A percentile compares a stretch with the other conserved stretches of the same genome.
phyloP scores from a whole-genome alignment of 2,797 vertebrate genomes.

The Leucoraja ocellata region DNA sequence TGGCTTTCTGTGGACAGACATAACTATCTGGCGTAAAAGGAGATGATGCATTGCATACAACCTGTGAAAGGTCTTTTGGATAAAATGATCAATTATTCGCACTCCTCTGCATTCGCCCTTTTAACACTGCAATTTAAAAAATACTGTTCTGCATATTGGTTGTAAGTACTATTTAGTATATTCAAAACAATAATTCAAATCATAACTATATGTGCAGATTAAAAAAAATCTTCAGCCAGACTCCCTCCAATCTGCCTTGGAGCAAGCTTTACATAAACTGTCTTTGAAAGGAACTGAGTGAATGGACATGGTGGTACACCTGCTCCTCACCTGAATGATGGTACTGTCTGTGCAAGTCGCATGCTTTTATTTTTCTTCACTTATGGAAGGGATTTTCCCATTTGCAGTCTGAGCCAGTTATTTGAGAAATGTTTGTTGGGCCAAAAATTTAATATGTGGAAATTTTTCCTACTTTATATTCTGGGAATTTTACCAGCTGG shows the following conservation, averaged over 20 bases:
- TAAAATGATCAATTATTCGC: background rate
- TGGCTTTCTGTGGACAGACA: background rate
- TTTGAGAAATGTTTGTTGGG: background rate
- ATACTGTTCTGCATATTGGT: background rate
- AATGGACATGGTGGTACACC: background rate
- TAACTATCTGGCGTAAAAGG: background rate
- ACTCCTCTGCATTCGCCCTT: background rate
- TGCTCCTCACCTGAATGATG: background rate
- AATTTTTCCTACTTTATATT: background rate
- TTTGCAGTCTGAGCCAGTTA: background rate
- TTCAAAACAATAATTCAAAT: too few species aligned
- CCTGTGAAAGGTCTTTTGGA: background rate
- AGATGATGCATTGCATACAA: background rate
- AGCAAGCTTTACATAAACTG: background rate
- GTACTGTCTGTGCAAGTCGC: background rate
- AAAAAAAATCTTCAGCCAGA: background rate
- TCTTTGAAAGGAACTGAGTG: background rate
- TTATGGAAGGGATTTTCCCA: background rate
- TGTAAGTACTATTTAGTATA: too few species aligned
- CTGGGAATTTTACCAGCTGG: background rate
- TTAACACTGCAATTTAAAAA: background rate
- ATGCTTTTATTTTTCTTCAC: background rate
- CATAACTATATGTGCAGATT: background rate
- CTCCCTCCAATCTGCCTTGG: background rate
- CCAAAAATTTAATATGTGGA: background rate